A percentile compares a stretch with the other conserved stretches of the same genome.
Evolutionary conservation across 1,140 invertebrate genomes (phyloP).

Genomic region (Papilio glaucus): DNA sequence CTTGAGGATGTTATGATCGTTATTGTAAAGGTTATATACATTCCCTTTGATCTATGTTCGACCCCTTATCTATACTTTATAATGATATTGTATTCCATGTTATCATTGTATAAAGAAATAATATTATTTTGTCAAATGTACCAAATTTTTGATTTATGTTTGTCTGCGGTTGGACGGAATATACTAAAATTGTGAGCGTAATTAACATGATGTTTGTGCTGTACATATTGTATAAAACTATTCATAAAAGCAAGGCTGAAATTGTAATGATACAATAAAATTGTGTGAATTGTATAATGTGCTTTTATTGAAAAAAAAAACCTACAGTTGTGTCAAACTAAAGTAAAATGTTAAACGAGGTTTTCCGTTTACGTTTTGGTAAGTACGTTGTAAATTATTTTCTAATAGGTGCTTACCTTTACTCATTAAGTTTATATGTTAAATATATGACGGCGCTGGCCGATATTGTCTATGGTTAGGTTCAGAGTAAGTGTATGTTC

Average conservation of each 20-base stretch:
- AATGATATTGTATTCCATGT: conserved; percentile 57
- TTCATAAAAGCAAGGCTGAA: conserved; percentile 82
- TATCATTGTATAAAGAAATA: conserved; percentile 64
- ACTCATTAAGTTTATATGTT: too few relatives aligned
- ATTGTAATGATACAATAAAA: conserved; percentile 82
- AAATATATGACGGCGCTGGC: too few relatives aligned
- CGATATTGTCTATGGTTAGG: too few relatives aligned
- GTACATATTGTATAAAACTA: conserved; percentile 80
- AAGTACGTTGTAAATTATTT: too few relatives aligned
- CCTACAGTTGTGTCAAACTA: background rate
- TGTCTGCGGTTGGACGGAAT: conserved; percentile 55
- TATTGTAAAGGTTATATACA: conserved; percentile 55
- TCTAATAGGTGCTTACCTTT: too few relatives aligned
- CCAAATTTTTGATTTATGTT: conserved; percentile 45
- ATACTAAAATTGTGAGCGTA: conserved; percentile 75
- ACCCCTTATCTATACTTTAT: conserved; percentile 51
- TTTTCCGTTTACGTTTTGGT: too few relatives aligned
- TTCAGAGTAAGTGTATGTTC: too few relatives aligned
- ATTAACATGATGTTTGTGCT: conserved; percentile 58
- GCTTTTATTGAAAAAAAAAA: conserved; percentile 23
- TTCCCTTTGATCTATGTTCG: conserved; percentile 46
- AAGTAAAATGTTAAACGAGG: too few relatives aligned
- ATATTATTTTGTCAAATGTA: conserved; percentile 72
- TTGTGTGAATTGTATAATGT: conserved; percentile 70
- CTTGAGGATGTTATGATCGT: conserved; percentile 83